These are phyloP conservation scores for Psilopogon haemacephalus DNA, from an alignment of 2,113 vertebrate species.

Conservation along the genomic window DNA sequence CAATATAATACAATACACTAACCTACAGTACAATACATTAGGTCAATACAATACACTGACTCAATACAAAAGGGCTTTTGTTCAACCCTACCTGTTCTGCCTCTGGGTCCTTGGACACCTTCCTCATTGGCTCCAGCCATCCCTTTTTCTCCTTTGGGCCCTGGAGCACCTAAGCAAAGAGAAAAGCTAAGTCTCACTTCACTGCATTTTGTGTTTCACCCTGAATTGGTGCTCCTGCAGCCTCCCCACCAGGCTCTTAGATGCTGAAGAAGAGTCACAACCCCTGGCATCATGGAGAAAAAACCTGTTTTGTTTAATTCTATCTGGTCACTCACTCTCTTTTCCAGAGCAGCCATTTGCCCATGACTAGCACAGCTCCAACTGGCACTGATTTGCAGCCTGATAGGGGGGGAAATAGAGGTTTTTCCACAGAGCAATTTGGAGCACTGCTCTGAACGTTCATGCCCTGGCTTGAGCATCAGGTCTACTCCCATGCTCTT, in stretches of 20 bases:
- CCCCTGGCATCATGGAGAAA: not conserved
- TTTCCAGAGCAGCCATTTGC: not conserved
- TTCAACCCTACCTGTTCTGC: conserved; percentile 58
- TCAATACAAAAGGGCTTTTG: not conserved
- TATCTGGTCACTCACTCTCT: not conserved
- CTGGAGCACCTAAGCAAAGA: conserved; percentile 50
- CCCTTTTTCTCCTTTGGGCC: conserved; percentile 53
- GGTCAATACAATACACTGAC: too few relatives aligned
- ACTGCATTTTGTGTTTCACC: not conserved
- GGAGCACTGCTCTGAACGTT: not conserved
- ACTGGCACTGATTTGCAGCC: not conserved
- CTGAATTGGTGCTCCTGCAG: not conserved
- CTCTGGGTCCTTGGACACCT: conserved; percentile 41
- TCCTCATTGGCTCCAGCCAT: conserved; percentile 10
- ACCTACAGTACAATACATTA: too few relatives aligned
- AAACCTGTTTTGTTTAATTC: not conserved
- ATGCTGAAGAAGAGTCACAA: not conserved
- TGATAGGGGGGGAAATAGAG: not conserved
- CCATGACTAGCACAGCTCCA: not conserved
- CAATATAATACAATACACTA: too few relatives aligned
- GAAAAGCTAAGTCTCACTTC: not conserved
- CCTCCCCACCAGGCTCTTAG: not conserved
- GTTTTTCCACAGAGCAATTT: not conserved
- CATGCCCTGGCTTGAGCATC: not conserved
- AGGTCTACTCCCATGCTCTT: not conserved